Evolutionary conservation across 2,797 vertebrate species (phyloP).

Genomic region (Anableps anableps): DNA sequence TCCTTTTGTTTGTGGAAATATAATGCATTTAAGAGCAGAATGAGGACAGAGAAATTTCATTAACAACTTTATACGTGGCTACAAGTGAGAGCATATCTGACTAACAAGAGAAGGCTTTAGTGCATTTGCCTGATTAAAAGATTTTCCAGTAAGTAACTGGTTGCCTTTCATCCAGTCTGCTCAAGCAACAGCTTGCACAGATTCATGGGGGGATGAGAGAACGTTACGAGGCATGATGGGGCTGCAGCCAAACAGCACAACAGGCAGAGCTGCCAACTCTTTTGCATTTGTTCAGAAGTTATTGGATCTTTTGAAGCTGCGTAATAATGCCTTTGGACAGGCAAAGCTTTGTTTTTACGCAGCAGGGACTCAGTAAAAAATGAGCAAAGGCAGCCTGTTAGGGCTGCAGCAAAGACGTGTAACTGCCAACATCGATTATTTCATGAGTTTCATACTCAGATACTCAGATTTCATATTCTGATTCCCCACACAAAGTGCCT

Average conservation of each 20-base stretch:
- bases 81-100: constrained; percentile 55
- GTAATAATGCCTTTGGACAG: constrained; percentile 73
- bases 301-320: constrained; percentile 70
- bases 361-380: constrained; percentile 66
- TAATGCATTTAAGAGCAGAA: constrained; percentile 52
- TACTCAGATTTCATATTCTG: too few species aligned
- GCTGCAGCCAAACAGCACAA: constrained; percentile 74
- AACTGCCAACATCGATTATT: constrained; percentile 69
- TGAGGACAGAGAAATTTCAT: constrained; percentile 54
- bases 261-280: constrained; percentile 61
- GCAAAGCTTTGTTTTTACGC: constrained; percentile 69
- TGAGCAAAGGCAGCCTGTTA: constrained; percentile 65
- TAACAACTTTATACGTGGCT: constrained; percentile 61
- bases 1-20: constrained; percentile 48
- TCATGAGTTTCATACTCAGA: constrained; percentile 38
- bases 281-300: constrained; percentile 74
- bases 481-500: background rate
- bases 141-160: constrained; percentile 73
- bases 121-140: constrained; percentile 65
- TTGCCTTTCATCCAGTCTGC: constrained; percentile 74
- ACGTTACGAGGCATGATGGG: constrained; percentile 60
- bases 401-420: constrained; percentile 48
- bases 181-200: constrained; percentile 78
- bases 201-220: constrained; percentile 50
- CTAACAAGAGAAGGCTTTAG: constrained; percentile 62